These are phyloP conservation scores for Macheiramphus alcinus DNA, from an alignment of 2,113 vertebrate species.

Conservation along the genomic window DNA sequence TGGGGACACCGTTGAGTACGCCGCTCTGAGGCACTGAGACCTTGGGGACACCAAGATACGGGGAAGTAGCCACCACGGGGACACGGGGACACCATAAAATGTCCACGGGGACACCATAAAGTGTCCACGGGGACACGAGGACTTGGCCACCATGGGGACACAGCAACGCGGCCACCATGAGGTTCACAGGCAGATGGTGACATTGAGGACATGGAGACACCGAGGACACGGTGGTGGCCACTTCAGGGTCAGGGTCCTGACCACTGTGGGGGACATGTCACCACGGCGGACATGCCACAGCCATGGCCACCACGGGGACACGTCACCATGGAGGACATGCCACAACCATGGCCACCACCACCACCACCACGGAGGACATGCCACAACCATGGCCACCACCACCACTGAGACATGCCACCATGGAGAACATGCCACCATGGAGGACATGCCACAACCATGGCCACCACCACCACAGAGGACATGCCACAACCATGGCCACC, in stretches of 20 bases:
- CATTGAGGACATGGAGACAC: neutral
- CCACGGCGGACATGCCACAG: neutral
- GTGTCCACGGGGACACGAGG: fast-evolving
- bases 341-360: too few species aligned
- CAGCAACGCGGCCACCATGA: neutral
- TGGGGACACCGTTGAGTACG: neutral
- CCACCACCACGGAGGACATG: too few species aligned
- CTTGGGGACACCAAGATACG: neutral
- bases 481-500: too few species aligned
- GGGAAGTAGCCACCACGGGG: neutral
- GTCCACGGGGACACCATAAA: neutral
- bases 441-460: too few species aligned
- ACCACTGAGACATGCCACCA: too few species aligned
- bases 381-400: too few species aligned
- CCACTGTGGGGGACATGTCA: too few species aligned
- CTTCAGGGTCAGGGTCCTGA: too few species aligned
- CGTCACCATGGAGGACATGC: too few species aligned
- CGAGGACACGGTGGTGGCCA: neutral
- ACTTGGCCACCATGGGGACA: neutral
- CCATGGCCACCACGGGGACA: too few species aligned
- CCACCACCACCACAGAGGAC: too few species aligned
- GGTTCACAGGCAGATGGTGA: neutral
- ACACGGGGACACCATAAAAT: neutral
- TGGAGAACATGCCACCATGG: too few species aligned
- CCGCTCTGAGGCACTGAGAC: neutral